These are phyloP conservation scores for Lates calcarifer DNA, from an alignment of 2,113 vertebrate genomes.

Conservation along the genomic window DNA sequence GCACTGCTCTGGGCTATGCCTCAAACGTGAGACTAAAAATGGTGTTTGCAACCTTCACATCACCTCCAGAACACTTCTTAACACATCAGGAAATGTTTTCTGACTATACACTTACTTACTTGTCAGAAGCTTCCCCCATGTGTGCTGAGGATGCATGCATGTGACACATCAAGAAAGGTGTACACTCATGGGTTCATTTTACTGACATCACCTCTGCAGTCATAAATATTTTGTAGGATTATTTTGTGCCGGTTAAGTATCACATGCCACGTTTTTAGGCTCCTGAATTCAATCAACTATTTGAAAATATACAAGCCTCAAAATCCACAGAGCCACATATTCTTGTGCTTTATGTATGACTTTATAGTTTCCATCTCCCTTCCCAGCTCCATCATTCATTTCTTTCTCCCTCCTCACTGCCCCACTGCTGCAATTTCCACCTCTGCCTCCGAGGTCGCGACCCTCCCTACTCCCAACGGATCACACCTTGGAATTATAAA, in stretches of 20 bases:
- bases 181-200: background rate
- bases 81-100: slow-evolving; percentile 4
- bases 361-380: slow-evolving; percentile 31
- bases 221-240: background rate
- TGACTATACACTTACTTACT: background rate
- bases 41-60: slow-evolving; percentile 58
- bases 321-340: background rate
- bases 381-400: slow-evolving; percentile 40
- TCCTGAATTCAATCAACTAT: background rate
- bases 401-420: slow-evolving; percentile 15
- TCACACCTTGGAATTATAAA: slow-evolving; percentile 72
- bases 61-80: slow-evolving; percentile 26
- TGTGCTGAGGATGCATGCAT: background rate
- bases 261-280: background rate
- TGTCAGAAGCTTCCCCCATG: slow-evolving; percentile 3
- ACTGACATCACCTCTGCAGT: background rate
- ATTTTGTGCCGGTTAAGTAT: background rate
- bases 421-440: slow-evolving; percentile 66
- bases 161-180: background rate
- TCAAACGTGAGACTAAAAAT: slow-evolving; percentile 41
- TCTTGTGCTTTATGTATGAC: slow-evolving; percentile 9
- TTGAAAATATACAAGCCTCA: background rate
- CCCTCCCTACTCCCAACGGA: slow-evolving; percentile 34
- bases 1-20: slow-evolving; percentile 44
- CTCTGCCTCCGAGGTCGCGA: slow-evolving; percentile 62